Evolutionary conservation across 2,888 invertebrate genomes (phyloP), one percentile per base, ranked within the genome.

Genomic region (Atrina japonica): DNA sequence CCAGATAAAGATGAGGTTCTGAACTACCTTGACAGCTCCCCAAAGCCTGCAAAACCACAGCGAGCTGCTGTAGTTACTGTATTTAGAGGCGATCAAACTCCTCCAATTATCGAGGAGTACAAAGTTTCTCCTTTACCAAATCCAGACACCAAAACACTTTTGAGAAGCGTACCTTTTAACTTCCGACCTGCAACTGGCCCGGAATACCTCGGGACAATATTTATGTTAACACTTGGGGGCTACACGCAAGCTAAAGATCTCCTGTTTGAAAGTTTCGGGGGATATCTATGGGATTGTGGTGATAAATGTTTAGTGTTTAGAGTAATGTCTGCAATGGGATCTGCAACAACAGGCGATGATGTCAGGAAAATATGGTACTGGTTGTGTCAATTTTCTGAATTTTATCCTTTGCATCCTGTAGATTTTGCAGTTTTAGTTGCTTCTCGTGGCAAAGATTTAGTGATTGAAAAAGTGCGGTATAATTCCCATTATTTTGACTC

Each of bases 81-180:
- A 50, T 80, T 82, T 58, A 73, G 83, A 27, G 86, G 86, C 16
- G 83, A 83, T 55, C 49, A 49, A 27, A 14, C 55, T 7, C 76
- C 77, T 1, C 79, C 82, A 0, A 71, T 73, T n/a, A 75, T 84
- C 0, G 78, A 83, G 43, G 86, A 87, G 60, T 83, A 80, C 41
- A 68, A 69, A 16, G 82, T 86, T 0, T 80, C 81, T 1, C 83
- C 83, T 9, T 61, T 84, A 35, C 82, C 83, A 2, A 66, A 81
- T 5, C 81, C 81, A 2, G 59, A 29, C 2, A 64, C 73, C n/a
- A 74, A 80, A 35, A 47, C 77, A n/a, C 30, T 30, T 1, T 50
- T 59, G 0, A 29, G 72, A 47, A 73, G 76, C 1, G 73, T 78
- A 16, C 77, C 81, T 0, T 86, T 78, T 27, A 45, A 69, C 14